Conservation (phyloP, 2,113 vertebrate species). For the Calidris pugnax region DNA sequence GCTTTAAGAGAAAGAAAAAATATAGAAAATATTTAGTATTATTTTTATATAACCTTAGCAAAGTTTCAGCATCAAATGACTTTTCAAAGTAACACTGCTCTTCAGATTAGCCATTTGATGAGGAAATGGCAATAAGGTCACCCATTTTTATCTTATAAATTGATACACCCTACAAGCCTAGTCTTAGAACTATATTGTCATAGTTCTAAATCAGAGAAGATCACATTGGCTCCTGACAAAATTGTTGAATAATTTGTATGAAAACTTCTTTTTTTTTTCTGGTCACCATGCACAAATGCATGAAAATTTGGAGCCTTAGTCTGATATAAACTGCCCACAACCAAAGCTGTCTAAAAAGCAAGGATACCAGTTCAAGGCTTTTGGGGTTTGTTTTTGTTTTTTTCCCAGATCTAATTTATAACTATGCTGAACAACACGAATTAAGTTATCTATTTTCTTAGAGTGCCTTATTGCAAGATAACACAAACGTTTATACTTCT, state of each 20-base stretch:
- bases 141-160: neutral
- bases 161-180: neutral
- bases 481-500: rapidly evolving
- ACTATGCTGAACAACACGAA: neutral
- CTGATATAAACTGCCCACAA: neutral
- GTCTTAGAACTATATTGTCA: neutral
- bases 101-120: slow-evolving; percentile 4
- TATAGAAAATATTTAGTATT: neutral
- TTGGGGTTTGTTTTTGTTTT: neutral
- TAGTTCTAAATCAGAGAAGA: neutral
- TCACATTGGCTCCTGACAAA: neutral
- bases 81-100: slow-evolving; percentile 9
- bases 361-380: neutral
- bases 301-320: neutral
- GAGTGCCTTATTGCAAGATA: neutral
- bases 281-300: neutral
- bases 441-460: neutral
- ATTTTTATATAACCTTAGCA: neutral
- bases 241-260: neutral
- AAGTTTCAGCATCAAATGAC: slow-evolving; percentile 13
- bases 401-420: neutral
- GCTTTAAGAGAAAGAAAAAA: neutral
- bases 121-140: neutral
- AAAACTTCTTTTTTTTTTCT: neutral
- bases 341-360: neutral